Base-by-base conservation (phyloP, 2,797 vertebrate genomes). In the Channa striata region DNA sequence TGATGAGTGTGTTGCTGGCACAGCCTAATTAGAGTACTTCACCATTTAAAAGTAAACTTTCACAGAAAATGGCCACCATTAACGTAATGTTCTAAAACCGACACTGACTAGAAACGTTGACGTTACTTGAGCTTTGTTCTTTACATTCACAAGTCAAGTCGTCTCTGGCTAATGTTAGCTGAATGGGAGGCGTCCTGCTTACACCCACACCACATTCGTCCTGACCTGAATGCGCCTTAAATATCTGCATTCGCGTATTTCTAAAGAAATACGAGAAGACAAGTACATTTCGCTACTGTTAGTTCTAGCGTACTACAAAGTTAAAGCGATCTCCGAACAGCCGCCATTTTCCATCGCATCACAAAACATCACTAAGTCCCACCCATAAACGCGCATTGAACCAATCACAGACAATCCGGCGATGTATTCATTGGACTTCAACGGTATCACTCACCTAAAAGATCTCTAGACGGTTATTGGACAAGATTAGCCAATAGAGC, bases 341-440 rank as follows among this genome's bases (percentile, higher is more conserved):
- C 94, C 95, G 95, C 96, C 96, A 96, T 96, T 96, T 96, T 96
- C 93, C 91, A 90, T 87, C 90, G 93, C 74, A 93, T 92, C 93
- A 94, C 93, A 92, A 95, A 94, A 94, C 93, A 93, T 86, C 61
- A 84, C 80, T 14, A 67, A 10, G 8, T 23, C 83, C 87, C 91
- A 81, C 93, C 90, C 67, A 74, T 75, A 78, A 66, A 53, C n/a
- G 36, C 19, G 39, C 37, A 43, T 1, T 4, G 37, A 56, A 20
- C 81, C 73, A 89, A 80, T 82, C 76, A 71, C 56, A 33, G 59
- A 19, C 4, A 36, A 0, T 20, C 48, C 2, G 0, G 10, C 10
- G 30, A 33, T 11, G 4, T 25, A 34, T 9, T 62, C 17, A 92
- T 91, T 91, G 87, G 89, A 46, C 67, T 0, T 39, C 14, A 46